Evolutionary conservation across 1,140 invertebrate genomes (phyloP).

Genomic region (Anadara kagoshimensis): DNA sequence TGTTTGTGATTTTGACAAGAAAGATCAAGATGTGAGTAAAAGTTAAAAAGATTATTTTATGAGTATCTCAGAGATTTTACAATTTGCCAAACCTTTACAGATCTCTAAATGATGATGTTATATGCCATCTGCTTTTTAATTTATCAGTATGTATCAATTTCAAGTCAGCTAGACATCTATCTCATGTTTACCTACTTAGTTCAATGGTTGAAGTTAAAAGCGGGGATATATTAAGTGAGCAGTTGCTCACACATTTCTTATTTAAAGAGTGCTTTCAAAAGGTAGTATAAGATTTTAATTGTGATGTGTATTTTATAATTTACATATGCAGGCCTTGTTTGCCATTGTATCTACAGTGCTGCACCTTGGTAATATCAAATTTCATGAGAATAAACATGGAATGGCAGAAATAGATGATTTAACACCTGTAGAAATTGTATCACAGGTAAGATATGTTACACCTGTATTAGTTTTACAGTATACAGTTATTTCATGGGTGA

Average conservation of each 20-base stretch:
- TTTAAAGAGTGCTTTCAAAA: no score
- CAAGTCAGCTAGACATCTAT: background rate
- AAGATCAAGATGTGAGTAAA: slow-evolving; percentile 69
- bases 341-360: slow-evolving; percentile 91
- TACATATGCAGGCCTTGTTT: slow-evolving; percentile 78
- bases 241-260: no score
- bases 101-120: no score
- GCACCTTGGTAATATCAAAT: slow-evolving; percentile 91
- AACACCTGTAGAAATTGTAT: slow-evolving; percentile 44
- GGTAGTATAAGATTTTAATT: no score
- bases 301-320: background rate
- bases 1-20: slow-evolving; percentile 71
- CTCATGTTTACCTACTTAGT: no score
- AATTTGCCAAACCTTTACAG: no score
- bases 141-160: no score
- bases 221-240: background rate
- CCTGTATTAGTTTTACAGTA: no score
- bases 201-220: no score
- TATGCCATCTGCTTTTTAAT: no score
- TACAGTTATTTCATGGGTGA: no score
- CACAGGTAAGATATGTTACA: slow-evolving; percentile 38
- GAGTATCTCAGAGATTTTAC: no score
- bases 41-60: background rate
- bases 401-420: slow-evolving; percentile 46
- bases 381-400: slow-evolving; percentile 76